A percentile compares a stretch with the other conserved stretches of the same genome.
Evolutionary conservation across 2,888 invertebrate genomes (phyloP).

Genomic region (Andrena hattorfiana): DNA sequence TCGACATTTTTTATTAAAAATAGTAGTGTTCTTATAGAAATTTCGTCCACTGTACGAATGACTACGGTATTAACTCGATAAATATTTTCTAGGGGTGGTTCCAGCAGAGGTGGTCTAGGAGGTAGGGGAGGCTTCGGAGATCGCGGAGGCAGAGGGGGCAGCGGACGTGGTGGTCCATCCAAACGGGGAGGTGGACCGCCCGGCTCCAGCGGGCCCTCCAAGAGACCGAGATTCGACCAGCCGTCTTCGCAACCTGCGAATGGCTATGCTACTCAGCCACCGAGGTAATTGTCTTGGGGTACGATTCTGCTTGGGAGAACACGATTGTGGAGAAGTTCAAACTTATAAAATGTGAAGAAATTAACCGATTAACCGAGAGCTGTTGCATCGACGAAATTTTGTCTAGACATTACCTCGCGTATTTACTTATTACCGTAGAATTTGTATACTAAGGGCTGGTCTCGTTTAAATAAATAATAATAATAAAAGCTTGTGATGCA

Average conservation of each 20-base stretch:
- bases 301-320: neutral
- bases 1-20: too few relatives aligned
- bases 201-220: constrained; percentile 87
- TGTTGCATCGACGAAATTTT: too few relatives aligned
- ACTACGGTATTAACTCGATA: neutral
- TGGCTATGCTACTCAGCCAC: constrained; percentile 80
- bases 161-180: constrained; percentile 83
- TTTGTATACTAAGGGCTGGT: too few relatives aligned
- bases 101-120: constrained; percentile 78
- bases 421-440: too few relatives aligned
- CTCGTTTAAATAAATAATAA: too few relatives aligned
- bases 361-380: too few relatives aligned
- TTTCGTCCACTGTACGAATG: too few relatives aligned
- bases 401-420: too few relatives aligned
- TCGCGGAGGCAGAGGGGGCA: constrained; percentile 85
- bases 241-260: constrained; percentile 81
- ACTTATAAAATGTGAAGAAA: neutral
- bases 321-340: neutral
- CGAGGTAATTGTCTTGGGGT: constrained; percentile 57
- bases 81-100: constrained; percentile 69
- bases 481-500: constrained; percentile 41
- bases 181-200: constrained; percentile 86
- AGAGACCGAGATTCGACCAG: constrained; percentile 85
- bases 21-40: too few relatives aligned
- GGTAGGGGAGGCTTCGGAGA: constrained; percentile 85